Evolutionary conservation across 2,113 vertebrate genomes (phyloP).

Genomic region (Sus scrofa): T2T-Sscrofa CM000817.6:8688001-8688500

Average conservation of each 20-base stretch:
- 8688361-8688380: not conserved
- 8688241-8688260: not conserved
- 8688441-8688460: not conserved
- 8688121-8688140: not conserved
- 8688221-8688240: not conserved
- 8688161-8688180: not conserved
- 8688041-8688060: constrained; percentile 92
- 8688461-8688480: not conserved
- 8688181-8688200: not conserved
- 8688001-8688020: constrained; percentile 90
- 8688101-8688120: not conserved
- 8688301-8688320: not conserved
- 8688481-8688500: not conserved
- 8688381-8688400: not conserved
- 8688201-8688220: not conserved
- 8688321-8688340: not conserved
- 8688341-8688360: not conserved
- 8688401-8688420: not conserved
- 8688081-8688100: not conserved
- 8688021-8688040: constrained; percentile 91
- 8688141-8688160: not conserved
- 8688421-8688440: not conserved
- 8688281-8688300: not conserved
- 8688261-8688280: not conserved
- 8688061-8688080: constrained; percentile 82